These are phyloP conservation scores for Tachycineta bicolor DNA, from an alignment of 2,113 vertebrate genomes.

Conservation along the genomic window DNA sequence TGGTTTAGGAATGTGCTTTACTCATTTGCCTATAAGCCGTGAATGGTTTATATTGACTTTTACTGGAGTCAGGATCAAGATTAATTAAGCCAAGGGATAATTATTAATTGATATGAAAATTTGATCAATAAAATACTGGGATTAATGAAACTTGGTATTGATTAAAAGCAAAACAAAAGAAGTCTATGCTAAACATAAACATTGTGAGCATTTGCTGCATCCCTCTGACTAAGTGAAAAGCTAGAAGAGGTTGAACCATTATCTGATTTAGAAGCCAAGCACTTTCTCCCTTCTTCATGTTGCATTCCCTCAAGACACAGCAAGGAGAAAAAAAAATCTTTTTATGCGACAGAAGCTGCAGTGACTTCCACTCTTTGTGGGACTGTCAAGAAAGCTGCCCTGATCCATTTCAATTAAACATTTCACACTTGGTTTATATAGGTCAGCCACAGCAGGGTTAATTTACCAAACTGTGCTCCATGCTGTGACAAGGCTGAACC, in stretches of 20 bases:
- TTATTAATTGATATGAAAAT: conserved; percentile 66
- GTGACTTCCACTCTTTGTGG: background rate
- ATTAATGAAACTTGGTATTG: conserved; percentile 72
- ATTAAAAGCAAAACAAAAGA: conserved; percentile 28
- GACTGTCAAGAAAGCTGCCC: background rate
- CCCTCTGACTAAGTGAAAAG: background rate
- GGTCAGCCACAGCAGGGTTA: background rate
- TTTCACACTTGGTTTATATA: background rate
- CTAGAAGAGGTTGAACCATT: background rate
- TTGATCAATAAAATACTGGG: conserved; percentile 50
- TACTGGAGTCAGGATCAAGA: conserved; percentile 50
- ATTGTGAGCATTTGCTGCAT: background rate
- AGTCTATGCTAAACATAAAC: conserved; percentile 2
- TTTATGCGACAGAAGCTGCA: background rate
- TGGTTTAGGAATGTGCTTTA: background rate
- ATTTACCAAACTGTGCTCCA: background rate
- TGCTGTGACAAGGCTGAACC: background rate
- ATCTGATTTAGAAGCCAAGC: background rate
- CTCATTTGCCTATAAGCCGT: background rate
- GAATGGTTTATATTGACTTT: conserved; percentile 43
- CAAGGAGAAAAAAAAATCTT: background rate
- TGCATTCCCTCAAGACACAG: background rate
- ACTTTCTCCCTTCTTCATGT: background rate
- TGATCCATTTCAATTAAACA: background rate
- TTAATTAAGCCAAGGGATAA: conserved; percentile 60